Base-by-base conservation (phyloP, 2,888 invertebrate species). In the Chymomyza fuscimana region DNA sequence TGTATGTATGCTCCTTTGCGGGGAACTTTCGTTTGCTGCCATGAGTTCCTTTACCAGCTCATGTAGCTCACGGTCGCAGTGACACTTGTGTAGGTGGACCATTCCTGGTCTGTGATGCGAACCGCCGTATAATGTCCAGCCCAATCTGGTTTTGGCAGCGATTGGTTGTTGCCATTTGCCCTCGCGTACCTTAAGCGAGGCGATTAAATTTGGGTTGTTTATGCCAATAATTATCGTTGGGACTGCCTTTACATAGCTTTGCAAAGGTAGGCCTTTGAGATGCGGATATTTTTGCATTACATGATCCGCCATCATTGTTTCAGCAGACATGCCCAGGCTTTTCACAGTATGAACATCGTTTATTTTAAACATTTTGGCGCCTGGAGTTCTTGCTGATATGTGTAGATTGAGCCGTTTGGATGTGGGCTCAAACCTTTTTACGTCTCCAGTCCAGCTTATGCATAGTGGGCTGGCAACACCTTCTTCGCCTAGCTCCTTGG, bases 141-240 rank as follows among this genome's bases (percentile, higher is more conserved):
- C 54, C 52, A 63, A 32, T 32, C 54, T 63, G 9, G 54, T 63
- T n/a, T 54, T 65, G 15, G 46, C 51, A 7, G 46, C 58, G 16
- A 65, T 50, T 58, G 50, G 65, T 15, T 65, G 50, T n/a, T 12
- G 40, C 46, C 59, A 65, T 25, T 65, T 58, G 9, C 46, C 56
- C 22, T 65, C 56, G 16, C 56, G 19, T 15, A 56, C 58, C 19
- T 54, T 52, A 7, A 52, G 64, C 7, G 36, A 54, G 36, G 64
- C 19, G 16, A 16, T 56, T 56, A 56, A 16, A 56, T 54, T 64
- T 19, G 36, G 56, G 19, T 64, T 64, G 22, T 56, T 64, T n/a
- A 52, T 36, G 5, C 64, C 56, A 15, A 64, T 52, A 36, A 56
- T 64, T 12, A 64, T 32, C 54, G 25, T 16, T 12, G 64, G 56